Evolutionary conservation across 2,888 invertebrate species (phyloP).

Genomic region (Pycnomerus fuliginosus): DNA sequence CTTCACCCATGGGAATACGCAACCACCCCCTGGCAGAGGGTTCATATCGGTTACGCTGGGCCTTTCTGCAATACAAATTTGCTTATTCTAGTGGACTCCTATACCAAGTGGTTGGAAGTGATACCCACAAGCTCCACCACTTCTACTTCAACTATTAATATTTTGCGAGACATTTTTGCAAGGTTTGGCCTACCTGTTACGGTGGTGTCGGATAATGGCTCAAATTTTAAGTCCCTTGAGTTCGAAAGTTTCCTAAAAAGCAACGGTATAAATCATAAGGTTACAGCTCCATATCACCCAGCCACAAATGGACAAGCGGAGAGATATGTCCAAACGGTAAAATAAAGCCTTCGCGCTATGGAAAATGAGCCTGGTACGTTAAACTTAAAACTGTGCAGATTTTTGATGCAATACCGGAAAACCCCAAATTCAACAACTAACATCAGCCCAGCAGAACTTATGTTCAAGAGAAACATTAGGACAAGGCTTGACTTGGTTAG

Average conservation of each 20-base stretch:
- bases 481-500: not conserved
- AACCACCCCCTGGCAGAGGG: slow-evolving; percentile 29
- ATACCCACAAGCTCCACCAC: slow-evolving; percentile 20
- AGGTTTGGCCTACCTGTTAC: slow-evolving; percentile 3
- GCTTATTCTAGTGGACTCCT: slow-evolving; percentile 26
- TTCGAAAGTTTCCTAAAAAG: too few relatives aligned
- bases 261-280: slow-evolving; percentile 9
- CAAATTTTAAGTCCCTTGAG: slow-evolving; percentile 7
- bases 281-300: slow-evolving; percentile 15
- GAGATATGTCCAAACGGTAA: slow-evolving; percentile 12
- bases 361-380: not conserved
- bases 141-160: slow-evolving; percentile 1
- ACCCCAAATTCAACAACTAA: not conserved
- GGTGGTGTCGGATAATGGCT: slow-evolving; percentile 8
- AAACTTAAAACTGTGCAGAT: too few relatives aligned
- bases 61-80: slow-evolving; percentile 22
- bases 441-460: not conserved
- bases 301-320: slow-evolving; percentile 20
- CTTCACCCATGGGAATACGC: slow-evolving; percentile 32
- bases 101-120: slow-evolving; percentile 30
- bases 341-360: not conserved
- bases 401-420: not conserved
- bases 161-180: slow-evolving; percentile 3
- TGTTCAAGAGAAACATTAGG: not conserved
- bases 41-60: slow-evolving; percentile 40